These are phyloP conservation scores for Meta bourneti DNA, from an alignment of 2,888 invertebrate genomes.

Conservation along the genomic window DNA sequence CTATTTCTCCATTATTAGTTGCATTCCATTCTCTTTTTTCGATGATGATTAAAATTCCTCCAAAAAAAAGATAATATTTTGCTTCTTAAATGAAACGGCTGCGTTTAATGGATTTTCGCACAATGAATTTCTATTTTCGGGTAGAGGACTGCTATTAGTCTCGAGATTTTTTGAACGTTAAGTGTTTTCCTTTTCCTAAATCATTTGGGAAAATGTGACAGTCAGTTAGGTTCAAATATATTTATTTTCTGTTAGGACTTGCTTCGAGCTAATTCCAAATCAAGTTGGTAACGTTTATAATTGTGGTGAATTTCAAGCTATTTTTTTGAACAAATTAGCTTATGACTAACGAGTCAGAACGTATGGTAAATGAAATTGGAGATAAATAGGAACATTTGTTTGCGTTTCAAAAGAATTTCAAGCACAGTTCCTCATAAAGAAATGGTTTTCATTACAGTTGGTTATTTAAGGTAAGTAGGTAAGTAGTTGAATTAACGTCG, in stretches of 20 bases:
- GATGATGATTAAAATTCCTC: constrained; percentile 3
- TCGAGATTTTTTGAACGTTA: not conserved
- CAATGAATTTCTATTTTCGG: not conserved
- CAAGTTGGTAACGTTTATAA: no score
- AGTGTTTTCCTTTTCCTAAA: not conserved
- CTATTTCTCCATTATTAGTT: not conserved
- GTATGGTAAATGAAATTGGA: no score
- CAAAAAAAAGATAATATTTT: not conserved
- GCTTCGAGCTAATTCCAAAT: not conserved
- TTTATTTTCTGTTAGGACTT: not conserved
- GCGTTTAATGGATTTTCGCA: constrained; percentile 23
- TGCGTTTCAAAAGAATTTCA: no score
- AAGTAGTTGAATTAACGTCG: no score
- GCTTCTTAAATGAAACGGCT: not conserved
- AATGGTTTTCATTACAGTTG: no score
- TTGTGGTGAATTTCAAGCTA: no score
- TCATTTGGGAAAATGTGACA: not conserved
- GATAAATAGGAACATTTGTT: no score
- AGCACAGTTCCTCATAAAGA: no score
- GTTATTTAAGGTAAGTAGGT: no score
- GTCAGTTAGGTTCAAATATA: not conserved
- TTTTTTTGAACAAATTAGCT: no score
- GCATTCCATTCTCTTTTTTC: constrained; percentile 1
- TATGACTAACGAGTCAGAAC: no score
- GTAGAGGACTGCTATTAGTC: not conserved